A percentile compares a stretch with the other conserved stretches of the same genome.
Evolutionary conservation across 2,113 vertebrate species (phyloP).

Genomic region (Gymnobelideus leadbeateri): DNA sequence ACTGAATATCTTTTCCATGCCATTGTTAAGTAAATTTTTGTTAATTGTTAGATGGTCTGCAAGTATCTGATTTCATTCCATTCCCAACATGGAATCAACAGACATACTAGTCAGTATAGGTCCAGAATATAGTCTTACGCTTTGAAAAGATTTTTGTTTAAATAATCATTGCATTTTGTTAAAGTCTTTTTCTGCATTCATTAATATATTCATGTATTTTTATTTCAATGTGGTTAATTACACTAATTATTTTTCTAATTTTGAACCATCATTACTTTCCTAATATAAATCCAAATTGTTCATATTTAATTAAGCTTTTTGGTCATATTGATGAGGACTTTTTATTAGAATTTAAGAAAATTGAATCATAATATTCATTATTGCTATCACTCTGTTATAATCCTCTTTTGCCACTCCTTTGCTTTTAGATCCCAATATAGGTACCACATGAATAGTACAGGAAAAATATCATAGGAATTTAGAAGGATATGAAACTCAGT

Average conservation of each 20-base stretch:
- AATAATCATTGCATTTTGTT: background rate
- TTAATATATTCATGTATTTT: background rate
- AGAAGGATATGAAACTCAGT: background rate
- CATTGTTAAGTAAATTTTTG: background rate
- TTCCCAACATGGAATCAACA: background rate
- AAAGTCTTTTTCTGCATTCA: background rate
- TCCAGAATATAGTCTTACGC: background rate
- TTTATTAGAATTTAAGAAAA: background rate
- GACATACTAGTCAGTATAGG: background rate
- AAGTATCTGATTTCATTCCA: background rate
- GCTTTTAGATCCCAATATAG: background rate
- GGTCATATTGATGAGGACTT: background rate
- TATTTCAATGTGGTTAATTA: background rate
- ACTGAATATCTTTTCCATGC: background rate
- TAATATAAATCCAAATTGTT: background rate
- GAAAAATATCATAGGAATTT: background rate
- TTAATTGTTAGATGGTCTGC: background rate
- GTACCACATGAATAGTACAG: background rate
- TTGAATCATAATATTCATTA: background rate
- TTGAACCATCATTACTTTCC: background rate
- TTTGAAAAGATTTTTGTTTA: background rate
- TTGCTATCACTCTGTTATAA: background rate
- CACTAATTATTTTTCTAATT: background rate
- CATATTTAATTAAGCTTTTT: background rate
- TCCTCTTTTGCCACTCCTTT: background rate